These are phyloP conservation scores for Branchellion lobata DNA, from an alignment of 2,888 invertebrate genomes.

Conservation along the genomic window DNA sequence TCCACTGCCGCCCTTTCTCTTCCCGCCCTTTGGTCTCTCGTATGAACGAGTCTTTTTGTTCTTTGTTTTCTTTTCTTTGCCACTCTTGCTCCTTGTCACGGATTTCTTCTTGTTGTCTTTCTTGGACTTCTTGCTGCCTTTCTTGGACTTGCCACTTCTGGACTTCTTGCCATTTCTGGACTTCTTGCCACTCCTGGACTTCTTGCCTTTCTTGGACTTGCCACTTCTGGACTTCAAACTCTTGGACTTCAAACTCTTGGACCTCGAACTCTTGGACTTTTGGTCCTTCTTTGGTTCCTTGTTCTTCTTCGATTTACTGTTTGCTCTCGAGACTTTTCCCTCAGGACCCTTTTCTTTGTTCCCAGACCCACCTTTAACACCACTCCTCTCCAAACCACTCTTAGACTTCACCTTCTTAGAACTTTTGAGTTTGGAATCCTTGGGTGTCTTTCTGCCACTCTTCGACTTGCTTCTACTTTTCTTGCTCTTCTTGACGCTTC, in stretches of 20 bases:
- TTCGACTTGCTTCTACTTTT: too few species aligned
- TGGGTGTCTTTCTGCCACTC: too few species aligned
- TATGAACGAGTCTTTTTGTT: background rate
- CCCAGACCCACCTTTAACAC: background rate
- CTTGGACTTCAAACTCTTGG: background rate
- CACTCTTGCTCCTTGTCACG: background rate
- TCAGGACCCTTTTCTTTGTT: background rate
- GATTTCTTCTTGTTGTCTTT: background rate
- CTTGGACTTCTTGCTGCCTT: background rate
- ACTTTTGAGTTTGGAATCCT: too few species aligned
- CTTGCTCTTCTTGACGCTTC: too few species aligned
- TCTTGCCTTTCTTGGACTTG: background rate
- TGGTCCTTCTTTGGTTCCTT: background rate
- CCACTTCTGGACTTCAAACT: background rate
- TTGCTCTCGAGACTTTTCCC: background rate
- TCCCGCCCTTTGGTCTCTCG: background rate
- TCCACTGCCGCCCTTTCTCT: background rate
- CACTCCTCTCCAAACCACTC: too few species aligned
- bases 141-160: background rate
- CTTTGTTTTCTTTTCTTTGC: background rate
- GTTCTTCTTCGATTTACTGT: background rate
- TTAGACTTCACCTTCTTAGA: too few species aligned
- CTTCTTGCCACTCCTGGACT: background rate
- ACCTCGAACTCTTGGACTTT: background rate
- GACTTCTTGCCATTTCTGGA: background rate